A percentile compares a stretch with the other conserved stretches of the same genome.
Evolutionary conservation across 1,140 invertebrate species (phyloP).

Genomic region (Drosophila triauraria): DNA sequence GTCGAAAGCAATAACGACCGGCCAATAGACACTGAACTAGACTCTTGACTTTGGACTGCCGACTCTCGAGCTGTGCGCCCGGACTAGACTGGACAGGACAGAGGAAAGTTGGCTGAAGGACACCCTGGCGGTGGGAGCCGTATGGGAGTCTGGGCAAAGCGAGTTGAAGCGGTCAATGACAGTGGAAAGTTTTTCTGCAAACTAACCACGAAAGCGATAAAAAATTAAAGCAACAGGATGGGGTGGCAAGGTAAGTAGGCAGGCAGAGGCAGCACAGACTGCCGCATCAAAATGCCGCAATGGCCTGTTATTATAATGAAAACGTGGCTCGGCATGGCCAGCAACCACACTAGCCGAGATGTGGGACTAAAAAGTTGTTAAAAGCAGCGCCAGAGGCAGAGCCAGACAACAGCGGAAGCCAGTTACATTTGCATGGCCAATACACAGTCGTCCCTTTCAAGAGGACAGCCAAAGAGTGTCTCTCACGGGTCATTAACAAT

Average conservation of each 20-base stretch:
- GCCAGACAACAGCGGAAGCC: conserved; percentile 16
- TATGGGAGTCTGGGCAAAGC: conserved; percentile 25
- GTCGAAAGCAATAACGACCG: conserved; percentile 77
- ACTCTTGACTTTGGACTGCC: conserved; percentile 42
- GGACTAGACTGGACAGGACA: conserved; percentile 25
- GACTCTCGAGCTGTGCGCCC: conserved; percentile 24
- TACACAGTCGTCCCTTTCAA: conserved; percentile 59
- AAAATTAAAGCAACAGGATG: conserved; percentile 76
- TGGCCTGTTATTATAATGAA: conserved; percentile 77
- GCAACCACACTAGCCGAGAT: conserved; percentile 26
- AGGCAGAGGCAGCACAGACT: conserved; percentile 13
- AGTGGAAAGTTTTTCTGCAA: conserved; percentile 73
- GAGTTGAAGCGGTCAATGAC: conserved; percentile 71
- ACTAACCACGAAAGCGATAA: conserved; percentile 75
- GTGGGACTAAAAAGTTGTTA: conserved; percentile 14
- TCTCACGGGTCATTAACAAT: conserved; percentile 41
- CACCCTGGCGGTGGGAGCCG: conserved; percentile 24
- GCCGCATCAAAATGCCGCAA: conserved; percentile 78
- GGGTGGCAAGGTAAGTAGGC: neutral
- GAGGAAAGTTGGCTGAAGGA: conserved; percentile 64
- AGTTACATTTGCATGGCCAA: conserved; percentile 63
- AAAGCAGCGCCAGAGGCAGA: neutral
- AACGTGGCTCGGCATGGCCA: conserved; percentile 54
- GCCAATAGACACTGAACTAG: conserved; percentile 70
- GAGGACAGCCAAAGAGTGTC: conserved; percentile 12